A percentile compares a stretch with the other conserved stretches of the same genome.
These are phyloP conservation scores for Pagrus major DNA, from an alignment of 2,113 vertebrate species.

Conservation along the genomic window DNA sequence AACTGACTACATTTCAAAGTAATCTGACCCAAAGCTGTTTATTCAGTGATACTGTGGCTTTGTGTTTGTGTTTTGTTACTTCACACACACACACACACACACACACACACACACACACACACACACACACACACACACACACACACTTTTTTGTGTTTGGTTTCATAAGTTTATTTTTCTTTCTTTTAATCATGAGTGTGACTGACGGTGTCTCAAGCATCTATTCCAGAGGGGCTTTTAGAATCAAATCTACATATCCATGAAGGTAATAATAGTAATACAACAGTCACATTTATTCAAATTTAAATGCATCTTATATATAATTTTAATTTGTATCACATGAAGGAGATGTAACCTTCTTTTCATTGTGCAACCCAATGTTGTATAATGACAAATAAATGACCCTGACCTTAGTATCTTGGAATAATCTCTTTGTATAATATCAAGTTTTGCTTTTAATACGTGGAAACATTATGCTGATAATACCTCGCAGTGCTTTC, in stretches of 20 bases:
- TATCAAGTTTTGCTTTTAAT: no score
- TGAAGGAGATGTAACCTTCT: no score
- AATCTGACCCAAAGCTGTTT: no score
- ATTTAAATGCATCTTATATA: no score
- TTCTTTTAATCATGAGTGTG: neutral
- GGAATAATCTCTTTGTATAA: no score
- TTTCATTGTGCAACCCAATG: no score
- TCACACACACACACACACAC: neutral
- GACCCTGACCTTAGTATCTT: no score
- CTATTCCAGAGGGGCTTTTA: neutral
- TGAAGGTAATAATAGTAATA: neutral
- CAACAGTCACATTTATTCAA: neutral
- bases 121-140: neutral
- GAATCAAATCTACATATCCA: neutral
- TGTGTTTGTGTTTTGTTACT: neutral
- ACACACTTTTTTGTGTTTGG: neutral
- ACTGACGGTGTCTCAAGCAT: neutral
- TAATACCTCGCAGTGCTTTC: neutral
- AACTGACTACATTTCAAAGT: no score
- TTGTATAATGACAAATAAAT: no score
- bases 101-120: neutral
- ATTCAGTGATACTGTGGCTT: neutral
- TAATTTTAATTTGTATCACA: no score
- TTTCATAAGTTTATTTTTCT: neutral
- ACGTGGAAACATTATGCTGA: no score